Conservation (phyloP, 2,797 vertebrate genomes). For the Cyclura pinguis region DNA sequence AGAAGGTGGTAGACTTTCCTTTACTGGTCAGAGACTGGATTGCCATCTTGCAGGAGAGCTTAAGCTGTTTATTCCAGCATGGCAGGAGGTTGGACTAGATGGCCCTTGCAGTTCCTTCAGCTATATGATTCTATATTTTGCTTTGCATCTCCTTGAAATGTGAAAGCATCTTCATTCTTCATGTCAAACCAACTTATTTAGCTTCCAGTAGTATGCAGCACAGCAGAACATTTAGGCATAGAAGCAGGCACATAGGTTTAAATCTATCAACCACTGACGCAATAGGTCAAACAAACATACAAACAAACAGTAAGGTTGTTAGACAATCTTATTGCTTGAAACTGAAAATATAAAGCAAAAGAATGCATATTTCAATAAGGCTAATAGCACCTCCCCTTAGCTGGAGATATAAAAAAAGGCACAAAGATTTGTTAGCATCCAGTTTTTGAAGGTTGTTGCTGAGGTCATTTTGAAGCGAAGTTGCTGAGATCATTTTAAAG, state of each 20-base stretch:
- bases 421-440: not conserved
- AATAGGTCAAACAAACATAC: no score
- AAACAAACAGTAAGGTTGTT: not conserved
- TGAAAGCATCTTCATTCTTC: not conserved
- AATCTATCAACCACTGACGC: not conserved
- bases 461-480: no score
- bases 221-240: not conserved
- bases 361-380: not conserved
- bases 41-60: no score
- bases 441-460: not conserved
- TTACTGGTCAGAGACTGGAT: no score
- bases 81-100: no score
- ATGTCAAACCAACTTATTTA: not conserved
- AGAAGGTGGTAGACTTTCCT: no score
- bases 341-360: not conserved
- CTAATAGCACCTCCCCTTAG: no score
- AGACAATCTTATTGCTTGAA: not conserved
- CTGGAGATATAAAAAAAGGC: not conserved
- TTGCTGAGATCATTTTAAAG: not conserved
- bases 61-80: no score
- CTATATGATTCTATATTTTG: not conserved
- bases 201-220: not conserved
- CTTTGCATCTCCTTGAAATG: not conserved
- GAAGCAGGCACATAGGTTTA: not conserved
- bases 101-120: no score